Evolutionary conservation across 2,888 invertebrate species (phyloP), one percentile per base, ranked within the genome.

Genomic region (Eilema sororculum): DNA sequence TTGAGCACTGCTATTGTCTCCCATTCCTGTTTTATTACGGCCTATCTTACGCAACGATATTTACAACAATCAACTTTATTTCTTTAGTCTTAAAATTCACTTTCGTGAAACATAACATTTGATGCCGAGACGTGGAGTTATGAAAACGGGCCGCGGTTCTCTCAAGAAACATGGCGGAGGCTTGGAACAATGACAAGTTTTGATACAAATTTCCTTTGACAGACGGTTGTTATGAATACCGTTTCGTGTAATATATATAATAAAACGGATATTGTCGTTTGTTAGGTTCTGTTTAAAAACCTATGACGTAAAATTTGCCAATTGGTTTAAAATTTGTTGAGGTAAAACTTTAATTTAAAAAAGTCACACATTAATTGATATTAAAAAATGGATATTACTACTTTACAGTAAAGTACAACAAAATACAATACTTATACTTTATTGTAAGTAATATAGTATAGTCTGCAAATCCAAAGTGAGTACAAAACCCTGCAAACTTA

Each of bases 151-250:
- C 66, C 70, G 52, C 52, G 78, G 76, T 80, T 82, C 78, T 74
- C 76, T 78, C 73, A 80, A 73, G 80, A 80, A 82, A 75, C 74
- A 73, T 77, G 76, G 84, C 73, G 73, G 80, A 78, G 33, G 57
- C 24, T 65, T 77, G 71, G 46, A 84, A 91, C 90, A 90, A 90
- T 90, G 87, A 84, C 80, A 73, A 81, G 89, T 89, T 90, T 86
- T 89, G 90, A 89, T 90, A 90, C 88, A 89, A 90, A 91, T 91
- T 90, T 90, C 90, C 90, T 89, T 88, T 87, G 86, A 84, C 81
- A 81, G 85, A 81, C 80, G 83, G 75, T 84, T 89, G 87, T 89
- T 89, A 85, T 88, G 86, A 79, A 87, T 86, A 84, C 80, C 78
- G 82, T 86, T 83, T 76, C 81, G 78, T 80, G 71, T 81, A 75